phyloP scores from a whole-genome alignment of 2,797 vertebrate genomes.

The Acipenser ruthenus region DNA sequence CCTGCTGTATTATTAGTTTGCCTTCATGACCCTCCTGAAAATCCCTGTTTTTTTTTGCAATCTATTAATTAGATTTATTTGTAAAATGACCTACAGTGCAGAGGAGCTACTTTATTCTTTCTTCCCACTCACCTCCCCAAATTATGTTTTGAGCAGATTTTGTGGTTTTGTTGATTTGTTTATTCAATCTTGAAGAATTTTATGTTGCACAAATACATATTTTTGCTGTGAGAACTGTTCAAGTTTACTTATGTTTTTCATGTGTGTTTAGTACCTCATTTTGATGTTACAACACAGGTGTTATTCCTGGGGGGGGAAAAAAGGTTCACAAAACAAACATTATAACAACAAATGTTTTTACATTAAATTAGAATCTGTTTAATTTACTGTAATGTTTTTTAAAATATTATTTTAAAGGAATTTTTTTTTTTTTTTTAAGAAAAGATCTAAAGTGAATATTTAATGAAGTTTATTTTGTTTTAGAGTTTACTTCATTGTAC shows the following conservation, averaged over 20 bases:
- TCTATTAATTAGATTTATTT: constrained; percentile 67
- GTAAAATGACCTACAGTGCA: constrained; percentile 48
- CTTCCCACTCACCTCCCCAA: constrained; percentile 24
- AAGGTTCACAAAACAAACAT: constrained; percentile 41
- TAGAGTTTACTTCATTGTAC: constrained; percentile 25
- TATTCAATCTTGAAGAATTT: constrained; percentile 47
- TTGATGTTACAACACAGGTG: constrained; percentile 45
- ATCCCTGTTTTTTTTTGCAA: constrained; percentile 37
- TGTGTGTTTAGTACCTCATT: constrained; percentile 53
- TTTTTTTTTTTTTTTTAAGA: constrained; percentile 17
- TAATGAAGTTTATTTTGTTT: constrained; percentile 29
- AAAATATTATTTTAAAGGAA: constrained; percentile 18
- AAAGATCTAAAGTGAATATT: constrained; percentile 26
- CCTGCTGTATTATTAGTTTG: constrained; percentile 25
- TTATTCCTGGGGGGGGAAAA: constrained; percentile 24
- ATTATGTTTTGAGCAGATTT: constrained; percentile 37
- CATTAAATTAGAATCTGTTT: constrained; percentile 58
- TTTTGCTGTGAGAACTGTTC: constrained; percentile 43
- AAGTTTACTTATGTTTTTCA: constrained; percentile 38
- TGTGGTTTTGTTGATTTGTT: constrained; percentile 39
- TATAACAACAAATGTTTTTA: constrained; percentile 42
- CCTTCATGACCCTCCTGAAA: constrained; percentile 36
- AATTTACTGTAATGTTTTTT: constrained; percentile 23
- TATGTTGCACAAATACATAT: constrained; percentile 22
- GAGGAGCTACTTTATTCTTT: constrained; percentile 33